Evolutionary conservation across 2,888 invertebrate genomes (phyloP).

Genomic region (Trachelus stipa): DNA sequence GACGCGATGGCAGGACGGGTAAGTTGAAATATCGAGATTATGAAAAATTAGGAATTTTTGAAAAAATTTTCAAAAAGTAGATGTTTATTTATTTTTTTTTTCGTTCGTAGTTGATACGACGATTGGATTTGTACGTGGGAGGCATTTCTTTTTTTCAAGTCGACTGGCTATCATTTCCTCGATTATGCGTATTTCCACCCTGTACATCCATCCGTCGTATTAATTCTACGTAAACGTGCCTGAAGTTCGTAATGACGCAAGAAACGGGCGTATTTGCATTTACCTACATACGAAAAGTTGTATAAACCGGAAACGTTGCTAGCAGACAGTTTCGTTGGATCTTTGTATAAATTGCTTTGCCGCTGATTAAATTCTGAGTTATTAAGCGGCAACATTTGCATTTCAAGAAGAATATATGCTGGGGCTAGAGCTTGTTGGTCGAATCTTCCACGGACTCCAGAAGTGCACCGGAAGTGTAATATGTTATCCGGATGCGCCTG

Average conservation of each 20-base stretch:
- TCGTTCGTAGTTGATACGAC: background rate
- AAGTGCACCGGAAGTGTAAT: background rate
- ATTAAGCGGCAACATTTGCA: slow-evolving; percentile 40
- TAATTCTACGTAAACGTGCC: slow-evolving; percentile 38
- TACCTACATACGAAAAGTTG: background rate
- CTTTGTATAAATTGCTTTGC: slow-evolving; percentile 39
- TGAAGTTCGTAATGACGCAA: slow-evolving; percentile 31
- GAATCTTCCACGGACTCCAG: background rate
- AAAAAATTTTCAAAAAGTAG: background rate
- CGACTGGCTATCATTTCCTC: background rate
- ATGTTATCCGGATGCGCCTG: background rate
- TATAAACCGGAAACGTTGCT: background rate
- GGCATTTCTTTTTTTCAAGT: background rate
- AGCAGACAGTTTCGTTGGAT: slow-evolving; percentile 22
- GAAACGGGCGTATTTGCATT: slow-evolving; percentile 10
- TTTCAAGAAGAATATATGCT: slow-evolving; percentile 38
- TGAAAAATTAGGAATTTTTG: background rate
- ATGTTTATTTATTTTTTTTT: background rate
- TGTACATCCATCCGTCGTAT: slow-evolving; percentile 8
- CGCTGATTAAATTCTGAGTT: slow-evolving; percentile 48
- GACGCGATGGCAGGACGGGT: slow-evolving; percentile 55
- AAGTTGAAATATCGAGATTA: slow-evolving; percentile 35
- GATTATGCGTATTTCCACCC: background rate
- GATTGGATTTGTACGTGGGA: background rate
- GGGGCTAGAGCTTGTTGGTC: background rate